Percentiles rank a stretch among this genome's conserved stretches.
phyloP scores from a whole-genome alignment of 2,113 vertebrate species.

The Dicerorhinus sumatrensis region DNA sequence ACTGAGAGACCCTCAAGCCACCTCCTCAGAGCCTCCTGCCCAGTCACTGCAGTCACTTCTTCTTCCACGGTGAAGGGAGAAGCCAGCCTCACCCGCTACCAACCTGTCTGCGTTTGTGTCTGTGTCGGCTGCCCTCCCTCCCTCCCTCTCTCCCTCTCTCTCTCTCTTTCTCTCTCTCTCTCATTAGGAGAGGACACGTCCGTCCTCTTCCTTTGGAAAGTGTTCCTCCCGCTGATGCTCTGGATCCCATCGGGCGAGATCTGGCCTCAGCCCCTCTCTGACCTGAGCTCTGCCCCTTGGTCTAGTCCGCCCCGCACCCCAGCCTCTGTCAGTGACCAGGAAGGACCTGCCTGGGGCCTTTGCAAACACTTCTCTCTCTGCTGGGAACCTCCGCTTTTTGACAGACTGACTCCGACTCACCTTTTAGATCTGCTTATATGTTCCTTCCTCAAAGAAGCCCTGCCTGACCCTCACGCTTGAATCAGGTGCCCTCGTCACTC shows the following conservation, averaged over 20 bases:
- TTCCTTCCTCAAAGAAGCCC: neutral
- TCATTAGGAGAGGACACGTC: neutral
- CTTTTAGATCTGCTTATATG: neutral
- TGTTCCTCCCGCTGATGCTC: neutral
- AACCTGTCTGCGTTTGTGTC: neutral
- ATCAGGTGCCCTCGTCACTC: neutral
- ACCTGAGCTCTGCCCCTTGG: neutral
- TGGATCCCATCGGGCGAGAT: neutral
- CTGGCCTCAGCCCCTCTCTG: neutral
- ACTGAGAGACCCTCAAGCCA: neutral
- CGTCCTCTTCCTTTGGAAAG: slow-evolving; percentile 17
- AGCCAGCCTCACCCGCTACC: neutral
- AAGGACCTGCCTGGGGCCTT: neutral
- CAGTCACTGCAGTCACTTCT: neutral
- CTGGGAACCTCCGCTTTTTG: neutral
- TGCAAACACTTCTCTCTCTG: neutral
- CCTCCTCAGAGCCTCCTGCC: neutral
- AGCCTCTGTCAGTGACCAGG: neutral
- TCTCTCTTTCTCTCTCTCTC: neutral
- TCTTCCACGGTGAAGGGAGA: neutral
- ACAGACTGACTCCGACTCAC: neutral
- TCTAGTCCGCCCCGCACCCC: neutral
- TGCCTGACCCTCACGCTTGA: neutral
- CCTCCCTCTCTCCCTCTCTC: neutral
- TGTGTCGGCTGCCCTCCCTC: neutral